These are phyloP conservation scores for Toxotes jaculatrix DNA, from an alignment of 2,113 vertebrate species.

Conservation along the genomic window DNA sequence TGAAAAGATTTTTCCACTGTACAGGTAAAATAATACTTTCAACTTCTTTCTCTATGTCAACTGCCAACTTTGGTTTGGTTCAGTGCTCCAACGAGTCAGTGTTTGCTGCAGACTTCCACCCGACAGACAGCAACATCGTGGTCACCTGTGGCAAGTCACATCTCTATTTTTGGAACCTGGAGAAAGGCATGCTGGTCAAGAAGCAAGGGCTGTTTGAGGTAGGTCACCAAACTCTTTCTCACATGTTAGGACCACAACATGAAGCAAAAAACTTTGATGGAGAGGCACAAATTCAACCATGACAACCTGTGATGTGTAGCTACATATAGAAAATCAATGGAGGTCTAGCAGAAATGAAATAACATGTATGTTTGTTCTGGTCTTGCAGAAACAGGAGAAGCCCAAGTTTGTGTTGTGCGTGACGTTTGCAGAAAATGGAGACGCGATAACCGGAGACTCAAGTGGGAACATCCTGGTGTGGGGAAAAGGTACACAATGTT, in stretches of 20 bases:
- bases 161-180: conserved; percentile 96
- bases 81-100: conserved; percentile 97
- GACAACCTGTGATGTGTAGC: not conserved
- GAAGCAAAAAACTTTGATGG: not conserved
- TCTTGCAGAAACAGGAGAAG: conserved; percentile 97
- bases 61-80: not conserved
- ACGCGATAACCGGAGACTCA: conserved; percentile 97
- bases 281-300: not conserved
- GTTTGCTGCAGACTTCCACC: conserved; percentile 96
- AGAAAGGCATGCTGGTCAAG: conserved; percentile 92
- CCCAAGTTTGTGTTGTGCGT: conserved; percentile 99
- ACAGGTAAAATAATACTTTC: not conserved
- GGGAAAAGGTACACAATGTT: conserved; percentile 91
- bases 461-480: conserved; percentile 98
- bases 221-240: conserved; percentile 16
- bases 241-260: not conserved
- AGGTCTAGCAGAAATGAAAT: not conserved
- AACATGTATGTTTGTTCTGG: conserved; percentile 44
- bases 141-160: conserved; percentile 99
- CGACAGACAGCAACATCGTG: conserved; percentile 94
- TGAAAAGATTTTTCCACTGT: not conserved
- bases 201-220: conserved; percentile 99
- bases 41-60: not conserved
- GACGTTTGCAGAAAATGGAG: conserved; percentile 98
- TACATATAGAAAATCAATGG: not conserved